These are phyloP conservation scores for Pyrocephalus nanus DNA, from an alignment of 2,797 vertebrate species.

Conservation along the genomic window DNA sequence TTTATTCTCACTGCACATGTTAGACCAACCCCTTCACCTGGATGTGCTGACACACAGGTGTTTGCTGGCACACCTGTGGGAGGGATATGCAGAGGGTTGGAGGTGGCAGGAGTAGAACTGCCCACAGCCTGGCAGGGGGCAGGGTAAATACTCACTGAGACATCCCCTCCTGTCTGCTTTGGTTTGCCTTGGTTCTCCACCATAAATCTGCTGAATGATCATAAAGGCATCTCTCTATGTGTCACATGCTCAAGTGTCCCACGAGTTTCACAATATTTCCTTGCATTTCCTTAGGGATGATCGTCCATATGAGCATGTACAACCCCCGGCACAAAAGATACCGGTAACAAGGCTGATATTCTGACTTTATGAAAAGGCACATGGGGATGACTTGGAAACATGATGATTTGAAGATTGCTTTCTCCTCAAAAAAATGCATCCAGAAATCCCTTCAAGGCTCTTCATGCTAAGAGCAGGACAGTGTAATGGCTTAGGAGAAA, in stretches of 20 bases:
- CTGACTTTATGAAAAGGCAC: background rate
- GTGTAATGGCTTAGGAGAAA: background rate
- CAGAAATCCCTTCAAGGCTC: background rate
- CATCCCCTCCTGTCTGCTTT: background rate
- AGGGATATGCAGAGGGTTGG: background rate
- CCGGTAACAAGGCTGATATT: accelerated
- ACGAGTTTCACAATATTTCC: background rate
- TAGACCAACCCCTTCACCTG: background rate
- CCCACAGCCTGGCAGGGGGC: background rate
- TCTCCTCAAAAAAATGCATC: background rate
- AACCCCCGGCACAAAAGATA: background rate
- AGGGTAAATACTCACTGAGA: background rate
- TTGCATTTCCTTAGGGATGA: background rate
- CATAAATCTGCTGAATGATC: background rate
- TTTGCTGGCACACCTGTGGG: background rate
- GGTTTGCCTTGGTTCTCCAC: background rate
- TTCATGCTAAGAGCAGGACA: background rate
- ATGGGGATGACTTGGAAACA: background rate
- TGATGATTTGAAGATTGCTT: background rate
- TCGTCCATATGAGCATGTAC: accelerated
- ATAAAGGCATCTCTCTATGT: background rate
- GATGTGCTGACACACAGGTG: background rate
- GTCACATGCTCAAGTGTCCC: background rate
- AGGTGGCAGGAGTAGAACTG: background rate
- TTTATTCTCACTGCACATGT: background rate